These are phyloP conservation scores for Sternotherus odoratus DNA, from an alignment of 2,797 vertebrate species.

Conservation along the genomic window DNA sequence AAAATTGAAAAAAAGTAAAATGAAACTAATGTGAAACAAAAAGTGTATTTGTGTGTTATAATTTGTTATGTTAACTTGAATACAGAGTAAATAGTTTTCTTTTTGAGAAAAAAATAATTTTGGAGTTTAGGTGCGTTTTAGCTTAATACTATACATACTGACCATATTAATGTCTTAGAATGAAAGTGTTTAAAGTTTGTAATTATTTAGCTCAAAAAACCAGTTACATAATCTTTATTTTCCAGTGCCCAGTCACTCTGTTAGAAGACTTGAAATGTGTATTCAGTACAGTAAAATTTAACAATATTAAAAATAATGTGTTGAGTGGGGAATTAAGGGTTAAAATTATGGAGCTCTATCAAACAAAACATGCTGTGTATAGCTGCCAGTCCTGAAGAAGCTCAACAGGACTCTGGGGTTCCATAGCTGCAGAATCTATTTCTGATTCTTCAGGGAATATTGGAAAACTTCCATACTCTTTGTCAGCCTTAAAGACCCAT, in stretches of 20 bases:
- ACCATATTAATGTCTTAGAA: not conserved
- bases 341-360: constrained; percentile 34
- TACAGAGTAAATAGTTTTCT: not conserved
- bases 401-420: constrained; percentile 48
- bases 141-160: not conserved
- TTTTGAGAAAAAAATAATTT: not conserved
- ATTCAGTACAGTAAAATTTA: not conserved
- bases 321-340: constrained; percentile 4
- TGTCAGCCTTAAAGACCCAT: constrained; percentile 24
- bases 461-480: constrained; percentile 56
- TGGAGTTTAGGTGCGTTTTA: not conserved
- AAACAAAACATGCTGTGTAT: constrained; percentile 50
- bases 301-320: not conserved
- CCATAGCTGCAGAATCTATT: constrained; percentile 55
- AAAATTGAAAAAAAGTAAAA: constrained; percentile 58
- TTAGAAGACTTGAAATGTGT: not conserved
- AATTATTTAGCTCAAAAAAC: not conserved
- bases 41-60: not conserved
- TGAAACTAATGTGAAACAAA: not conserved
- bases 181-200: not conserved
- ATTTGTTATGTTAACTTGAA: constrained; percentile 31
- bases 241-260: not conserved
- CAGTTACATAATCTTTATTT: not conserved
- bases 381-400: constrained; percentile 58
- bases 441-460: constrained; percentile 57